These are phyloP conservation scores for Actenoides lindsayi DNA, from an alignment of 2,113 vertebrate genomes.

Conservation along the genomic window DNA sequence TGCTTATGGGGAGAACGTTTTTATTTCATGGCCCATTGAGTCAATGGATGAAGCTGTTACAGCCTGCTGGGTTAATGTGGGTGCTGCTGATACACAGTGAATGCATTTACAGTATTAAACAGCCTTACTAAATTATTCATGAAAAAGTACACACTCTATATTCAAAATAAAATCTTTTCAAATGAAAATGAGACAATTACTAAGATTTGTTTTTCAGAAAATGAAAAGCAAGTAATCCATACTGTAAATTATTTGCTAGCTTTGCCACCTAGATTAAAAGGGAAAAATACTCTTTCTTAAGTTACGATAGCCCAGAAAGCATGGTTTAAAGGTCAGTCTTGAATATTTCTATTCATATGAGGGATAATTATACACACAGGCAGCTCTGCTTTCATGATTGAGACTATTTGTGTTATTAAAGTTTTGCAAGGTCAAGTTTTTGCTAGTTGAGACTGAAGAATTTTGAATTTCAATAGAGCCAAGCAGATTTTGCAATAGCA, in stretches of 20 bases:
- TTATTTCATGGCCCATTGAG: slow-evolving; percentile 53
- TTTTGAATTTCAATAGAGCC: neutral
- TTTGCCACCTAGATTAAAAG: neutral
- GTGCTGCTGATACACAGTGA: neutral
- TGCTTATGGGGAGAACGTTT: neutral
- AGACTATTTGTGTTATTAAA: neutral
- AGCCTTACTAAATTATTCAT: neutral
- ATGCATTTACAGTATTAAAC: neutral
- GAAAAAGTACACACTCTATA: neutral
- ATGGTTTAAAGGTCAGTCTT: neutral
- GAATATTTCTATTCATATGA: neutral
- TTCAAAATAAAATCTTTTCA: neutral
- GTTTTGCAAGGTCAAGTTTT: neutral
- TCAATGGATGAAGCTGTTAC: slow-evolving; percentile 40
- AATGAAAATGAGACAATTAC: neutral
- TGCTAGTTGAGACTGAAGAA: neutral
- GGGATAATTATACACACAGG: neutral
- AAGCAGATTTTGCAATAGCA: neutral
- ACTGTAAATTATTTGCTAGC: neutral
- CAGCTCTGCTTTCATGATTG: neutral
- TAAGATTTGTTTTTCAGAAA: neutral
- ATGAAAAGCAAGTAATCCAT: neutral
- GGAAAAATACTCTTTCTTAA: neutral
- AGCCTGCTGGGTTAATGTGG: slow-evolving; percentile 37
- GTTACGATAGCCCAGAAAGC: neutral